Base-by-base conservation (phyloP, 2,888 invertebrate genomes). In the Rhabditophanes sp. region DNA sequence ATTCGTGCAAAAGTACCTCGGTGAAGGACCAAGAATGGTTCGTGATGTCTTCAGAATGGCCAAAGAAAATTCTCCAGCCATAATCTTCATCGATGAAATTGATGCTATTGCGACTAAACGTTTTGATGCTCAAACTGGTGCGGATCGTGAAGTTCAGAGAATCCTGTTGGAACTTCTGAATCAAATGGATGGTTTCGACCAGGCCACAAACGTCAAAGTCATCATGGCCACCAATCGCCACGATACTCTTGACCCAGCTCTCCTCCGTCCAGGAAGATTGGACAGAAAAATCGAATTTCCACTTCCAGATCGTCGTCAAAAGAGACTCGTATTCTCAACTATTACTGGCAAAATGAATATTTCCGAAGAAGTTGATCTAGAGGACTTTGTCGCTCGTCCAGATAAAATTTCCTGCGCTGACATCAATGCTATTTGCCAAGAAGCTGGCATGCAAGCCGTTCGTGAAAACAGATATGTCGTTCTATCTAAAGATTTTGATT, bases 151-250 rank as follows among this genome's bases (percentile, higher is more conserved):
- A 69, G 93, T 96, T 0, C 96, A 96, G 67, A 77, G 96, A 70
- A 99, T 96, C 67, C 71, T 96, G 18, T 72, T 96, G 14, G 96
- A 99, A 65, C 72, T 96, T 35, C 74, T 96, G 5, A 96, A 99
- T 72, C 96, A 96, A 70, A 96, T 96, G 96, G 96, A 96, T 69
- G 96, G 96, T 31, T 96, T 96, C 67, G 96, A 99, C 71, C 93
- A 96, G 69, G 90, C 88, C 1, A 90, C 93, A n/a, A 96, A 99
- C 72, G 93, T 96, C 11, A 96, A 99, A 75, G 74, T 75, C 48
- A 85, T 87, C 40, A 87, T 87, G 85, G 87, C 87, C 1, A 88
- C 87, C 5, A 88, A 88, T 69, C 76, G 88, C 61, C 88, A 90
- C 3, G 96, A 99, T 65, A 99, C 93, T 1, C 70, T 99, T 37